These are phyloP conservation scores for Brachionus sp. DNA, from an alignment of 1,140 invertebrate genomes.

Conservation along the genomic window DNA sequence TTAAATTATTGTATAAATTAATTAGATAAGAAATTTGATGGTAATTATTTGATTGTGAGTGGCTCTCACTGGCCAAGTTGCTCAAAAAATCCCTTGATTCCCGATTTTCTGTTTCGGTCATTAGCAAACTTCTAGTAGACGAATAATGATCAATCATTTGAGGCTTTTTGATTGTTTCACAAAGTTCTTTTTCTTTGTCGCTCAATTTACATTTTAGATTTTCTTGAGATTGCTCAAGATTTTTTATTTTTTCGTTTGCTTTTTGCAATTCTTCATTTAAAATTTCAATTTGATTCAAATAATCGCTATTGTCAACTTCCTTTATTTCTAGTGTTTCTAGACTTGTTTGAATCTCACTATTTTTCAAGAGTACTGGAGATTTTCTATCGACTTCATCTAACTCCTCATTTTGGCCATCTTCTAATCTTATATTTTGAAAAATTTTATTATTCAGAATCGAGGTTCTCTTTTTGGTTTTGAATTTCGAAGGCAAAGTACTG, in stretches of 20 bases:
- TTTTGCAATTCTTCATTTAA: neutral
- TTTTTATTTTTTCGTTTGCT: neutral
- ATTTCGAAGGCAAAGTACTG: slow-evolving; percentile 27
- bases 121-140: neutral
- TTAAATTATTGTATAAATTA: slow-evolving; percentile 8
- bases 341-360: neutral
- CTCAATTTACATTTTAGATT: neutral
- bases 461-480: neutral
- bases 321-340: neutral
- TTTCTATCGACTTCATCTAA: neutral
- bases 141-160: neutral
- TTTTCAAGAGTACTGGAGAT: neutral
- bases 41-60: neutral
- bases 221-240: neutral
- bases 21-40: slow-evolving; percentile 20
- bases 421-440: slow-evolving; percentile 2
- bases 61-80: neutral
- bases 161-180: neutral
- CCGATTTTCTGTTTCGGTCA: neutral
- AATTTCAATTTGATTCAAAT: neutral
- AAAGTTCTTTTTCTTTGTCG: neutral
- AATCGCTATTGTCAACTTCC: neutral
- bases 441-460: slow-evolving; percentile 25
- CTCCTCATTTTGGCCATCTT: neutral
- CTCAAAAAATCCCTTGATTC: neutral